Evolutionary conservation across 2,888 invertebrate species (phyloP).

Genomic region (Adineta ricciae): DNA sequence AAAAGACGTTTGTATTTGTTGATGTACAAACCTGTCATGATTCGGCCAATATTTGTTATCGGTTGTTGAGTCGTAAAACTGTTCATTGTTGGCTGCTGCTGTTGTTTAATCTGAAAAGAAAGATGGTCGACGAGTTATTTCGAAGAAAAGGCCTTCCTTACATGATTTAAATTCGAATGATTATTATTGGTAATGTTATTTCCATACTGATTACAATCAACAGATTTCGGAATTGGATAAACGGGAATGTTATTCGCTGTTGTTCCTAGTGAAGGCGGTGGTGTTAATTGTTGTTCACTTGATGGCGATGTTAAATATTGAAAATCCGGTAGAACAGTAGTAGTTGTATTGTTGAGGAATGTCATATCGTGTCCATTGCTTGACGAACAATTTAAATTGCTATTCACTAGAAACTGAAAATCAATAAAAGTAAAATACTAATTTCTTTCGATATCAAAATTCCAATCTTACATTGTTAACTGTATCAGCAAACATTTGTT

Average conservation of each 20-base stretch:
- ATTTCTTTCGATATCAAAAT: too few relatives aligned
- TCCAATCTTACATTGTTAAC: background rate
- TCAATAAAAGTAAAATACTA: background rate
- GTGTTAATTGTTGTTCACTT: background rate
- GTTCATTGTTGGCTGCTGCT: background rate
- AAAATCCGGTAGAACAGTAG: background rate
- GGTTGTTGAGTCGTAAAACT: background rate
- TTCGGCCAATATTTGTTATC: background rate
- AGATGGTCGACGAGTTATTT: background rate
- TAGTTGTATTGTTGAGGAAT: background rate
- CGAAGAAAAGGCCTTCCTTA: background rate
- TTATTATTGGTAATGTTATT: slow-evolving; percentile 8
- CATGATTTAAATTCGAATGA: background rate
- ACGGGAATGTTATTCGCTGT: background rate
- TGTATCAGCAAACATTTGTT: slow-evolving; percentile 11
- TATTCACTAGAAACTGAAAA: background rate
- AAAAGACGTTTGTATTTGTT: too few relatives aligned
- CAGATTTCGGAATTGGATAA: background rate
- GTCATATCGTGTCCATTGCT: background rate
- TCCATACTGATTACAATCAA: background rate
- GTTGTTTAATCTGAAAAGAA: background rate
- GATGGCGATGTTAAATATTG: background rate
- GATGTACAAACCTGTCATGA: background rate
- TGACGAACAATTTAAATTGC: slow-evolving; percentile 10
- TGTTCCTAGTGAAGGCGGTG: background rate